Evolutionary conservation across 2,888 invertebrate species (phyloP).

Genomic region (Rhamnusium bicolor): DNA sequence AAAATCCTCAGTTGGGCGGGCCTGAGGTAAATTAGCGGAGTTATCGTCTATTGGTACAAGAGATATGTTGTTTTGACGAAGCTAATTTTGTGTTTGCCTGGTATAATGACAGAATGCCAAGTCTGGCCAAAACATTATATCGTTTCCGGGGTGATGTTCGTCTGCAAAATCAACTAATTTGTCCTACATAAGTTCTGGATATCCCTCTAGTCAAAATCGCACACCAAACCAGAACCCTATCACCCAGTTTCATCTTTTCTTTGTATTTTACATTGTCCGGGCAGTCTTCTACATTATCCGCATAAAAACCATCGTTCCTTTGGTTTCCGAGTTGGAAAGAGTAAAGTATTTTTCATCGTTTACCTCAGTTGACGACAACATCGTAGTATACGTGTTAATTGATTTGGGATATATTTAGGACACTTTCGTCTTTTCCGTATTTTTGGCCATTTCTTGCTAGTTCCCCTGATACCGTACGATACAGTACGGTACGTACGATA

Average conservation of each 20-base stretch:
- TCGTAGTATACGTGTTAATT: neutral
- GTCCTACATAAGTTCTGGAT: neutral
- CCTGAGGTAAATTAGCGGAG: neutral
- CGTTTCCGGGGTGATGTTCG: no score
- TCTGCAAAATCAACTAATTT: no score
- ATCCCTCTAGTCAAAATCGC: slow-evolving; percentile 24
- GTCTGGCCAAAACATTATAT: no score
- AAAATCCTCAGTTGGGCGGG: neutral
- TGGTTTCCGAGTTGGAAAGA: neutral
- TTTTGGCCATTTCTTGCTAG: neutral
- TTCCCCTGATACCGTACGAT: neutral
- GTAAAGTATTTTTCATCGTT: no score
- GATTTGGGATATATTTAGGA: neutral
- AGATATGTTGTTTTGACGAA: neutral
- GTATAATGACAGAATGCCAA: no score
- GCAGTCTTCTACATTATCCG: slow-evolving; percentile 22
- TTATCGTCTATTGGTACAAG: neutral
- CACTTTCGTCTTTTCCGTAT: neutral
- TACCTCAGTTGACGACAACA: neutral
- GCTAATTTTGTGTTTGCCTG: no score
- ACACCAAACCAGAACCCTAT: slow-evolving; percentile 32
- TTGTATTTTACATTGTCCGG: slow-evolving; percentile 28
- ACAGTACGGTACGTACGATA: no score
- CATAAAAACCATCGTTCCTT: slow-evolving; percentile 20
- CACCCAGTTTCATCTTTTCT: slow-evolving; percentile 30